These are phyloP conservation scores for Hypercompe scribonia DNA, from an alignment of 2,888 invertebrate genomes.

Conservation along the genomic window DNA sequence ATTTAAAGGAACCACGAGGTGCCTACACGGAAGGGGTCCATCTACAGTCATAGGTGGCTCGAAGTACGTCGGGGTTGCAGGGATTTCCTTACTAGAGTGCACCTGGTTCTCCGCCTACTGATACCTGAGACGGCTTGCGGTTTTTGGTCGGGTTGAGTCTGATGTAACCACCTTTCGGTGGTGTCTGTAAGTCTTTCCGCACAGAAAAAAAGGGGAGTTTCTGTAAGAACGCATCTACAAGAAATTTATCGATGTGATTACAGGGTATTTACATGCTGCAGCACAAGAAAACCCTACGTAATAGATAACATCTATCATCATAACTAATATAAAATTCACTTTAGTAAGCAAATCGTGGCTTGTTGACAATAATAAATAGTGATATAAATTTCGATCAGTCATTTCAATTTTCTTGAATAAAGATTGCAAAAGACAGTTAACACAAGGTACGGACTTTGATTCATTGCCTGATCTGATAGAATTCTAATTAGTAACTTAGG, in stretches of 20 bases:
- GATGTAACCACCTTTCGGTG: too few species aligned
- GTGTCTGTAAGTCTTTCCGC: too few species aligned
- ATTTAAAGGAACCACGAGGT: too few species aligned
- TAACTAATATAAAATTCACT: background rate
- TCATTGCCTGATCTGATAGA: background rate
- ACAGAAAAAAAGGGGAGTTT: too few species aligned
- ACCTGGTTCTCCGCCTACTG: too few species aligned
- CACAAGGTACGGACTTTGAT: background rate
- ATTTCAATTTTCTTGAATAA: background rate
- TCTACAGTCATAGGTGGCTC: too few species aligned
- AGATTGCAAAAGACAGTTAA: background rate
- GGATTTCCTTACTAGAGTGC: too few species aligned
- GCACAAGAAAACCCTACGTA: background rate
- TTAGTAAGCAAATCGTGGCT: background rate
- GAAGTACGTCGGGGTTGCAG: too few species aligned
- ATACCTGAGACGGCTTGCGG: too few species aligned
- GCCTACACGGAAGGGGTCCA: too few species aligned
- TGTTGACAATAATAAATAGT: background rate
- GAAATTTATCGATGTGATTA: background rate
- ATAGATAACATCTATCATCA: conserved; percentile 1
- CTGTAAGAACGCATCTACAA: background rate
- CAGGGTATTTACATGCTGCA: background rate
- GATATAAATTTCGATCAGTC: background rate
- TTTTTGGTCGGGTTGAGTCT: too few species aligned
- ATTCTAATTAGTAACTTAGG: too few species aligned